Conservation (phyloP, 2,888 invertebrate species). For the Lycophotia porphyrea region DNA sequence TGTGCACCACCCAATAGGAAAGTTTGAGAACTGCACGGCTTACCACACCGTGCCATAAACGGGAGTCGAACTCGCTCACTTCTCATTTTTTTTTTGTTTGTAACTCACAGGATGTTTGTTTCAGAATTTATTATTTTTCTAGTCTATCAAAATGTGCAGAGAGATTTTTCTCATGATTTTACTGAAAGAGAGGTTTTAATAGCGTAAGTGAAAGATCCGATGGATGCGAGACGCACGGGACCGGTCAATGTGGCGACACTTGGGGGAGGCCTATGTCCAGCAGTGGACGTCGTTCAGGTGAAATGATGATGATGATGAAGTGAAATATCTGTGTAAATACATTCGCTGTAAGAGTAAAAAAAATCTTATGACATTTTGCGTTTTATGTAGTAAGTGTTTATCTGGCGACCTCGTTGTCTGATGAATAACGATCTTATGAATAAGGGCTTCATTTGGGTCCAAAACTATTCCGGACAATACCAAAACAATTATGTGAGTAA, state of each 20-base stretch:
- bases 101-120: conserved; percentile 35
- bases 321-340: not conserved
- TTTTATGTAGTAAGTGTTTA: not conserved
- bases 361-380: not conserved
- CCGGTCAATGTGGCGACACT: no score
- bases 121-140: conserved; percentile 20
- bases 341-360: not conserved
- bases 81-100: conserved; percentile 60
- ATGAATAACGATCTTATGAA: not conserved
- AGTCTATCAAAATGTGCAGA: not conserved
- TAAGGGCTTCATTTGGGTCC: not conserved
- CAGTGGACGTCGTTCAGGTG: no score
- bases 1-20: conserved; percentile 40
- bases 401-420: not conserved
- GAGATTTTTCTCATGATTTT: not conserved
- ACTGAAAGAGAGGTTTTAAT: not conserved
- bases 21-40: conserved; percentile 67
- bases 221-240: no score
- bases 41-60: conserved; percentile 58
- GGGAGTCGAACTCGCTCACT: conserved; percentile 39
- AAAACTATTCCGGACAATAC: not conserved
- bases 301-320: no score
- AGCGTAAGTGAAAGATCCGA: not conserved
- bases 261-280: no score
- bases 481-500: not conserved